Evolutionary conservation across 2,888 invertebrate species (phyloP), one percentile per base, ranked within the genome.

Genomic region (Chloroclystis v-ata): DNA sequence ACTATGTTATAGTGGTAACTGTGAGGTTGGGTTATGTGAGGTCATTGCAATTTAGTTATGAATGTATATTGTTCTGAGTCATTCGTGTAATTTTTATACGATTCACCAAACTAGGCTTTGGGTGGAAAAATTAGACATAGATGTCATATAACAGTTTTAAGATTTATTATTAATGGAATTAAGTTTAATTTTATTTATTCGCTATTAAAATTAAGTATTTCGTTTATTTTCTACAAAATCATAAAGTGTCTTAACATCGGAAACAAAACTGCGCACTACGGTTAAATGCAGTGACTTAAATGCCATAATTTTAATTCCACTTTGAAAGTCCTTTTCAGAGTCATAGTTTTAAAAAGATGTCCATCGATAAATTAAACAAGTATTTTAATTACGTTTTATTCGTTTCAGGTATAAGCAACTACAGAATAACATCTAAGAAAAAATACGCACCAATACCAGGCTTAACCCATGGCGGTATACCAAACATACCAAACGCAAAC

Each of bases 381-480:
- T n/a, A n/a, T n/a, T 26, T 7, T 7, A 29, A 29, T 30, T 12
- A 35, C 30, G 3, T 49, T 60, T 55, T 61, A 32, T 44, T 72
- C 72, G 65, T 83, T 86, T 1, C 86, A 87, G 87, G 83, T 67
- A 58, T 70, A 54, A 74, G 91, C 58, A 90, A 86, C 29, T 95
- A 92, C 74, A 88, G 95, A 26, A 89, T 94, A 44, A 84, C 91
- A 0, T 91, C 91, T 3, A 90, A 90, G 60, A 92, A 93, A 69
- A 92, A 93, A 64, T 95, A 95, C 74, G 95, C 95, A 0, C 94
- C 92, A 63, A 91, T 94, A 61, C 95, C 95, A 0, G 94, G 95
- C 0, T 70, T 95, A 3, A 78, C 92, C 14, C 76, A 93, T 5
- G 74, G 76, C 2, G 78, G 78, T 3, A 54, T 40, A 33, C 10